phyloP scores from a whole-genome alignment of 2,113 vertebrate genomes.

The Agelaius tricolor region DNA sequence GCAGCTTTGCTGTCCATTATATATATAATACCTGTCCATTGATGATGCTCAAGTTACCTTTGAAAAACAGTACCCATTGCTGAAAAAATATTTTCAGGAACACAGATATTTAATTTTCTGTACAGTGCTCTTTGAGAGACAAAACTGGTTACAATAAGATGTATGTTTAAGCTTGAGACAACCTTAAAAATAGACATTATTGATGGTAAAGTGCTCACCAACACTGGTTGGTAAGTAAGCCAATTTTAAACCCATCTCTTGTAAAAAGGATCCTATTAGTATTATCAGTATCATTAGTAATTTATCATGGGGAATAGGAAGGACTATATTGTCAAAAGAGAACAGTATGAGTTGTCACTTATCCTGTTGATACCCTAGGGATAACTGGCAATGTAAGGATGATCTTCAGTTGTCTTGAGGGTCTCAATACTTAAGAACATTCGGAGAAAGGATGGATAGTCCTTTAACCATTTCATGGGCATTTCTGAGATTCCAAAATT shows the following conservation, averaged over 20 bases:
- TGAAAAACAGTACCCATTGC: background rate
- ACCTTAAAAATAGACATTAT: background rate
- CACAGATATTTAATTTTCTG: background rate
- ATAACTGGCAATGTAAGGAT: background rate
- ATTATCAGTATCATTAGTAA: background rate
- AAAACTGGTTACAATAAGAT: background rate
- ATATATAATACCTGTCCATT: background rate
- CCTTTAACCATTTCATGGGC: background rate
- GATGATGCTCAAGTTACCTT: background rate
- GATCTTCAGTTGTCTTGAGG: background rate
- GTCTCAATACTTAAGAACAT: background rate
- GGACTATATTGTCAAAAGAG: background rate
- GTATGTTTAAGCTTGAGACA: background rate
- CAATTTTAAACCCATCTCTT: background rate
- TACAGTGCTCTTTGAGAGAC: background rate
- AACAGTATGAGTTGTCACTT: background rate
- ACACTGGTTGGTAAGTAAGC: background rate
- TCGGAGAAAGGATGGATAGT: background rate
- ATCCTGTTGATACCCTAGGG: background rate
- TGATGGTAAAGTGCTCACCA: background rate
- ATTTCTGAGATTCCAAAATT: background rate
- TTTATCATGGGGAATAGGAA: background rate
- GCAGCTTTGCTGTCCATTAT: background rate
- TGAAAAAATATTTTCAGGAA: background rate
- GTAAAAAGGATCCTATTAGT: background rate